phyloP scores from a whole-genome alignment of 2,113 vertebrate species.

The Irena cyanogastra region DNA sequence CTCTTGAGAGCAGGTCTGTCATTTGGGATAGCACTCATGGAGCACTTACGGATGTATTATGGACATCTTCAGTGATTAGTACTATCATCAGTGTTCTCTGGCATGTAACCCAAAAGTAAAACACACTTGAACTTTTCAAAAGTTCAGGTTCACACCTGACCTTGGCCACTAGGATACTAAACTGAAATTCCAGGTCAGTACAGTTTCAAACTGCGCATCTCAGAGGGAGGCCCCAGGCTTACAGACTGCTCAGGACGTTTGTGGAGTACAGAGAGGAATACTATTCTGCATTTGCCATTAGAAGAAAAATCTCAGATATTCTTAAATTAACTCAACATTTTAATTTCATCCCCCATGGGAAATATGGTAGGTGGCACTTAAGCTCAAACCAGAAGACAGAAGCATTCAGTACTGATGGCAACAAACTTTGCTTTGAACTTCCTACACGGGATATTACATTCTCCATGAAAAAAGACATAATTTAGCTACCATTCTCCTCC shows the following conservation, averaged over 20 bases:
- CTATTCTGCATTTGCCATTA: not conserved
- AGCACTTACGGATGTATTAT: not conserved
- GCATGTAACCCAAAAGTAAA: not conserved
- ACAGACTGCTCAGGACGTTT: not conserved
- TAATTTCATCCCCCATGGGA: not conserved
- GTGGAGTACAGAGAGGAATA: not conserved
- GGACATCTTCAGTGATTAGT: not conserved
- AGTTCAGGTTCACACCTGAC: not conserved
- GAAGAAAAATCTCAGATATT: not conserved
- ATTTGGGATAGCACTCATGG: not conserved
- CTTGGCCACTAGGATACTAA: not conserved
- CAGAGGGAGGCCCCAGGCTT: not conserved
- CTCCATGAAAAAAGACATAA: not conserved
- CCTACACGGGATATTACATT: not conserved
- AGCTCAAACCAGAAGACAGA: not conserved
- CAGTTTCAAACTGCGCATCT: not conserved
- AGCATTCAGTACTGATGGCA: not conserved
- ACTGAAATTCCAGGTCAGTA: not conserved
- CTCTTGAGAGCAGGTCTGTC: not conserved
- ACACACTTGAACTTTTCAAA: not conserved
- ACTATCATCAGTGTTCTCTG: not conserved
- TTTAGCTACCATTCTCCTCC: not conserved
- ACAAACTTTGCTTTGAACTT: not conserved
- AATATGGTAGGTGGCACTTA: not conserved
- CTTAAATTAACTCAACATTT: not conserved